Evolutionary conservation across 2,113 vertebrate genomes (phyloP).

Genomic region (Camelus dromedarius): DNA sequence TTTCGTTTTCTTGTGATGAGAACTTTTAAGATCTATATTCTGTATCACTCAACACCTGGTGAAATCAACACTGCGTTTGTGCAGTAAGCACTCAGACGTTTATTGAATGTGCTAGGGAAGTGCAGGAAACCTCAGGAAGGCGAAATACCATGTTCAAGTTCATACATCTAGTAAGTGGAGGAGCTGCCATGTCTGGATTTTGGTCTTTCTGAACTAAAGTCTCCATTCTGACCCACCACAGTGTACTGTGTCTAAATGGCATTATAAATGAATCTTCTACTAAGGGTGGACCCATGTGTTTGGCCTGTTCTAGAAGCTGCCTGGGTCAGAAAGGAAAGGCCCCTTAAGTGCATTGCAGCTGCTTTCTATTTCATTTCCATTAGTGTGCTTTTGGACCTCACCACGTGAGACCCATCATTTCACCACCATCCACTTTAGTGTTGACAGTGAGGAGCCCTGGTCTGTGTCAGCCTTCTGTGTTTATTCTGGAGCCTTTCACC

Average conservation of each 20-base stretch:
- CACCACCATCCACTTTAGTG: not conserved
- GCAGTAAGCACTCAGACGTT: not conserved
- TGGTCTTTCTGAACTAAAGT: not conserved
- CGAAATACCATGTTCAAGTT: not conserved
- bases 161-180: not conserved
- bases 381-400: not conserved
- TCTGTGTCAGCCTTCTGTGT: conserved; percentile 50
- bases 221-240: not conserved
- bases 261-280: not conserved
- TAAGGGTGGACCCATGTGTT: not conserved
- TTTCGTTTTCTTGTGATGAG: not conserved
- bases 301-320: not conserved
- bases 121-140: not conserved
- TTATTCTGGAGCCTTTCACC: conserved; percentile 50
- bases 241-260: not conserved
- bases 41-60: not conserved
- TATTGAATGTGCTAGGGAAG: not conserved
- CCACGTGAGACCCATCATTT: not conserved
- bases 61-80: not conserved
- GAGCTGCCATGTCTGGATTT: not conserved
- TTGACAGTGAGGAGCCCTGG: conserved; percentile 42
- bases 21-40: not conserved
- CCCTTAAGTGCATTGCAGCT: not conserved
- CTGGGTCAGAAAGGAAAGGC: not conserved
- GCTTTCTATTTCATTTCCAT: not conserved